Conservation (phyloP, 2,888 invertebrate species). For the Caprella mutica region DNA sequence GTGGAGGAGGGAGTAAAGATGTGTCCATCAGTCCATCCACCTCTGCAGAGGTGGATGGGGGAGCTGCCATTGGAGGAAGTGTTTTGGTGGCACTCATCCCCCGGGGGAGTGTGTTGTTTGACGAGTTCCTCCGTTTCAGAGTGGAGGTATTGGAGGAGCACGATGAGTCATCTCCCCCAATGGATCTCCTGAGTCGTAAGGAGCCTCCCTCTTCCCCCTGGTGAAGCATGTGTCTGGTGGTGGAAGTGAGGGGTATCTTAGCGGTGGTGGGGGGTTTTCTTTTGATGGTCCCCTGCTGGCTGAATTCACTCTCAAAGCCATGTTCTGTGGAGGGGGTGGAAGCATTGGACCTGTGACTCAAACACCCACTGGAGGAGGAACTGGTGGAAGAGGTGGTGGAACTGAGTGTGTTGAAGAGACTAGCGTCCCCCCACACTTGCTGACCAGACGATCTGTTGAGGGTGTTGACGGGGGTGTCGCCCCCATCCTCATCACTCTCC, state of each 20-base stretch:
- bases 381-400: conserved; percentile 19
- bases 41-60: conserved; percentile 16
- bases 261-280: conserved; percentile 68
- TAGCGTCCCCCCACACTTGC: conserved; percentile 15
- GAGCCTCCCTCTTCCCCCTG: conserved; percentile 47
- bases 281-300: conserved; percentile 64
- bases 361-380: conserved; percentile 62
- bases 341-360: conserved; percentile 43
- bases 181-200: too few species aligned
- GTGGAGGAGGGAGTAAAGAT: conserved; percentile 19
- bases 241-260: conserved; percentile 77
- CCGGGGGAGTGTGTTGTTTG: neutral
- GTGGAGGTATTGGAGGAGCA: neutral
- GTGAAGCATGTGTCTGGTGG: conserved; percentile 78
- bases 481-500: conserved; percentile 23
- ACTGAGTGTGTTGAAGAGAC: conserved; percentile 11
- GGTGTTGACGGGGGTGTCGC: conserved; percentile 35
- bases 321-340: conserved; percentile 40
- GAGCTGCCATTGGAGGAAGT: conserved; percentile 10
- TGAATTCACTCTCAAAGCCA: conserved; percentile 44
- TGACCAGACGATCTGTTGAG: conserved; percentile 31
- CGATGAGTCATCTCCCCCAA: neutral
- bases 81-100: neutral
- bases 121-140: conserved; percentile 8
- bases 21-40: conserved; percentile 36